Percentiles rank a stretch among this genome's conserved stretches.
These are phyloP conservation scores for Vulpes vulpes DNA, from an alignment of 2,113 vertebrate genomes.

Conservation along the genomic window DNA sequence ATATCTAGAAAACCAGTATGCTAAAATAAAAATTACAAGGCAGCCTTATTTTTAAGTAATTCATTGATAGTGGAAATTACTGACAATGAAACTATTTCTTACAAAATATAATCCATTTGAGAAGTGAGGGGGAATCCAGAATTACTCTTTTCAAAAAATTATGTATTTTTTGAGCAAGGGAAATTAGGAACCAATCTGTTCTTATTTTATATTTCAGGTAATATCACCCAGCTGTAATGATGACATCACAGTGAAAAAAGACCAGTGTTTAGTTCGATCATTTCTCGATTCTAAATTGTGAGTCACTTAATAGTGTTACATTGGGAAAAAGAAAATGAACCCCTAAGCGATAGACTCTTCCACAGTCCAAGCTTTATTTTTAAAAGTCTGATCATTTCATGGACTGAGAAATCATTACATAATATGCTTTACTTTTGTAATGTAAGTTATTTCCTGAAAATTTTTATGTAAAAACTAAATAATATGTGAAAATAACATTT, in stretches of 20 bases:
- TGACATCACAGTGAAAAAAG: constrained; percentile 96
- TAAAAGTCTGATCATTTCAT: constrained; percentile 40
- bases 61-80: constrained; percentile 42
- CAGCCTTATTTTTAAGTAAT: neutral
- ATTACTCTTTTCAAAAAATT: neutral
- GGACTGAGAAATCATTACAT: constrained; percentile 14
- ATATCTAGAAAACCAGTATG: constrained; percentile 22
- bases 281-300: constrained; percentile 98
- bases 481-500: neutral
- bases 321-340: neutral
- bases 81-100: neutral
- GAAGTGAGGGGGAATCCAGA: neutral
- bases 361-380: constrained; percentile 14
- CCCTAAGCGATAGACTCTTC: neutral
- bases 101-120: neutral
- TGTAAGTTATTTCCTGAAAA: constrained; percentile 16
- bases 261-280: constrained; percentile 98
- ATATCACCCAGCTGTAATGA: constrained; percentile 98
- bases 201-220: constrained; percentile 89
- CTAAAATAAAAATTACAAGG: constrained; percentile 34
- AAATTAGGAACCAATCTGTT: constrained; percentile 54
- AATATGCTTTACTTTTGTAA: constrained; percentile 2
- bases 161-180: constrained; percentile 1
- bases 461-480: constrained; percentile 49
- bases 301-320: constrained; percentile 84